These are phyloP conservation scores for Netelia inedita DNA, from an alignment of 2,888 invertebrate genomes.

Conservation along the genomic window DNA sequence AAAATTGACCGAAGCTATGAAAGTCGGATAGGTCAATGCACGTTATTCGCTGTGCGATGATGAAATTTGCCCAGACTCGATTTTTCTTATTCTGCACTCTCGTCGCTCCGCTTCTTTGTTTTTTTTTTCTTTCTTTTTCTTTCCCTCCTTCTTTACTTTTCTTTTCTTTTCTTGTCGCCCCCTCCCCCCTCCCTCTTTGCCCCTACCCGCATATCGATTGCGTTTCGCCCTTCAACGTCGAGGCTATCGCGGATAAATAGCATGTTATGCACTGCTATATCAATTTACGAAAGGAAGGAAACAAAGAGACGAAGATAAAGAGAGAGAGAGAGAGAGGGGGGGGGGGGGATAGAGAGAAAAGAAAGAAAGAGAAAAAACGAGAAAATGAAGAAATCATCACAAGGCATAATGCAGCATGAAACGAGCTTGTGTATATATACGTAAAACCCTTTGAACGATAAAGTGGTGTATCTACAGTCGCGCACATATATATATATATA, in stretches of 20 bases:
- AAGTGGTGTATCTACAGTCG: not conserved
- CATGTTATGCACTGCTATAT: conserved; percentile 22
- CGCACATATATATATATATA: not conserved
- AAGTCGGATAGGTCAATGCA: too few relatives aligned
- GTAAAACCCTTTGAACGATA: not conserved
- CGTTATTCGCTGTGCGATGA: too few relatives aligned
- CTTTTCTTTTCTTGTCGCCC: conserved; percentile 1
- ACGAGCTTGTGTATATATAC: not conserved
- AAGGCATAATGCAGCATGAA: conserved; percentile 18
- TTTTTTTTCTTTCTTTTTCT: conserved; percentile 17
- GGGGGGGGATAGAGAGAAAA: too few relatives aligned
- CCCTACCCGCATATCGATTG: not conserved
- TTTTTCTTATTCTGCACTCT: too few relatives aligned
- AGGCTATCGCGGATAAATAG: conserved; percentile 15
- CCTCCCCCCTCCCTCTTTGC: conserved; percentile 19
- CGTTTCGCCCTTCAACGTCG: conserved; percentile 52
- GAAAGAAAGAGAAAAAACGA: not conserved
- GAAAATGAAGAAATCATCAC: conserved; percentile 9
- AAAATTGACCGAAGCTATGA: too few relatives aligned
- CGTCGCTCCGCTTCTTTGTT: not conserved
- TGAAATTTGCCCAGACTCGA: too few relatives aligned
- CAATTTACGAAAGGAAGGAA: conserved; percentile 19
- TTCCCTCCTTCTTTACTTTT: conserved; percentile 7
- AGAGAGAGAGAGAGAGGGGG: not conserved
- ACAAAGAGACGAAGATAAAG: not conserved